Conservation (phyloP, 2,113 vertebrate genomes). For the Sigmodon hispidus region DNA sequence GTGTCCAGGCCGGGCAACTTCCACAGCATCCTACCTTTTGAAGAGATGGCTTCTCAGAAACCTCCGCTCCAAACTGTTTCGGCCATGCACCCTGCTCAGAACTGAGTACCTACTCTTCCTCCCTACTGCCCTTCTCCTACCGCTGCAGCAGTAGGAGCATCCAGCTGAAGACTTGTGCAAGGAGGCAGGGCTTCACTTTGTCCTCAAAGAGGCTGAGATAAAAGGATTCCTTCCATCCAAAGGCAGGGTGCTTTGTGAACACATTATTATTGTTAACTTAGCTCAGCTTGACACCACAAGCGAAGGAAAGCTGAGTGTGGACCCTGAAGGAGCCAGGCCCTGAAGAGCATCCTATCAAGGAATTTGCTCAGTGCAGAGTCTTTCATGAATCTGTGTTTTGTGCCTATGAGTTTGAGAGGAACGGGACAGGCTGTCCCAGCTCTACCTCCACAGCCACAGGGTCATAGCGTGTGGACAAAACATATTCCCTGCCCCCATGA, state of each 20-base stretch:
- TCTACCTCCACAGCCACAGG: not conserved
- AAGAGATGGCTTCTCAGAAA: constrained; percentile 8
- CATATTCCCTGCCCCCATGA: accelerated
- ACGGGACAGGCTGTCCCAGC: not conserved
- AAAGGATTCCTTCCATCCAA: not conserved
- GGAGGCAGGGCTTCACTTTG: not conserved
- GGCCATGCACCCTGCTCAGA: not conserved
- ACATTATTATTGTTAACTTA: not conserved
- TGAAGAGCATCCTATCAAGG: not conserved
- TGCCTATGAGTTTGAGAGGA: not conserved
- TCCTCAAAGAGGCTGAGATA: not conserved
- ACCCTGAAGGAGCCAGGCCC: constrained; percentile 38
- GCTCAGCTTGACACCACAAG: not conserved
- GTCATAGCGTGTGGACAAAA: not conserved
- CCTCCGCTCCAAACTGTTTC: not conserved
- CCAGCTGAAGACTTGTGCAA: too few species aligned
- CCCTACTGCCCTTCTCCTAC: not conserved
- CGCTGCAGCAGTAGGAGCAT: not conserved
- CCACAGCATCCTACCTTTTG: constrained; percentile 8
- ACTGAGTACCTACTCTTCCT: not conserved
- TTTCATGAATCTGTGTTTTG: not conserved
- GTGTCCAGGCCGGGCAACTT: not conserved
- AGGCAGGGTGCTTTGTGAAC: not conserved
- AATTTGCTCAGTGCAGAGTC: not conserved
- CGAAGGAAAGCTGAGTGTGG: not conserved